These are phyloP conservation scores for Ischnura elegans DNA, from an alignment of 2,888 invertebrate genomes.

Conservation along the genomic window DNA sequence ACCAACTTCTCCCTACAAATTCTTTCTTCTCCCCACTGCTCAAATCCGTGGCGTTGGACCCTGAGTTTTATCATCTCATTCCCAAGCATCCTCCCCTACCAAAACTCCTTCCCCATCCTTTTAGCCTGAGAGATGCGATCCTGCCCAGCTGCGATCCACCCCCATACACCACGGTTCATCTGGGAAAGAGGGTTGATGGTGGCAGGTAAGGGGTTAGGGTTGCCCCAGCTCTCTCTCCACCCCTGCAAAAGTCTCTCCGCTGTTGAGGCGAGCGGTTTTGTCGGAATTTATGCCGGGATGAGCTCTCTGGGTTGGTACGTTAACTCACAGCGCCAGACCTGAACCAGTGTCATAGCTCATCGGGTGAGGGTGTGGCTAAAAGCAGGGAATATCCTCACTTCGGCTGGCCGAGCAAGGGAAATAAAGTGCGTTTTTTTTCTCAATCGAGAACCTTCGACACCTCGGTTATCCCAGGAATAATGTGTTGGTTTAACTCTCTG, in stretches of 20 bases:
- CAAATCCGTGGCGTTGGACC: background rate
- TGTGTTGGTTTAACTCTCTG: too few relatives aligned
- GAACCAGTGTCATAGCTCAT: background rate
- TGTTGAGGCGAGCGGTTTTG: background rate
- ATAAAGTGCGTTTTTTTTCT: background rate
- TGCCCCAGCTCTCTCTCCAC: background rate
- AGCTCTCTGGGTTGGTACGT: background rate
- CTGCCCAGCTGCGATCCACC: background rate
- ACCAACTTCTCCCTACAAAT: background rate
- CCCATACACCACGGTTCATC: background rate
- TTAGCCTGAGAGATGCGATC: background rate
- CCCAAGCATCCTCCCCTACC: background rate
- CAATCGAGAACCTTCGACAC: background rate
- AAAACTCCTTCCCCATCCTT: background rate
- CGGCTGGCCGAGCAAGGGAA: background rate
- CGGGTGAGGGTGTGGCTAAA: background rate
- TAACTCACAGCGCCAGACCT: background rate
- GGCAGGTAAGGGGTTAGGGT: background rate
- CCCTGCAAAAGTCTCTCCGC: background rate
- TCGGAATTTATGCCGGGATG: background rate
- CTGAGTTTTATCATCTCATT: background rate
- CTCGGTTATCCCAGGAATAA: too few relatives aligned
- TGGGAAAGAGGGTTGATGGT: background rate
- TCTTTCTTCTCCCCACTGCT: background rate
- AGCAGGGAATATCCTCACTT: background rate